Base-by-base conservation (phyloP, 2,888 invertebrate species). In the Megamerina dolium region DNA sequence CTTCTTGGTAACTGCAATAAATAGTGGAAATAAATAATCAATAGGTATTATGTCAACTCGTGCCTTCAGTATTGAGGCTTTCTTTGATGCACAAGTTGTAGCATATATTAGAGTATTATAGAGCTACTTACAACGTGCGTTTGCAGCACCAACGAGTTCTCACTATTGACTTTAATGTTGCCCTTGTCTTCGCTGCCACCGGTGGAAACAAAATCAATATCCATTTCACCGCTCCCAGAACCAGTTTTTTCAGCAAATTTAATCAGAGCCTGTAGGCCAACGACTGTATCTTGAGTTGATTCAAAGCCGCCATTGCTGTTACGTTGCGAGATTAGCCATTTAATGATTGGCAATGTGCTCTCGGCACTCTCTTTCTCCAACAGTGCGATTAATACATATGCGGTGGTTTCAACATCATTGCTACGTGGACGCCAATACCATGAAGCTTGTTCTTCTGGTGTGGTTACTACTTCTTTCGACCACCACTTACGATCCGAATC, bases 81-180 rank as follows among this genome's bases (percentile, higher is more conserved):
- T n/a, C n/a, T n/a, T n/a, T n/a, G n/a, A n/a, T n/a, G n/a, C n/a
- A n/a, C n/a, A n/a, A n/a, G n/a, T n/a, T n/a, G n/a, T n/a, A n/a
- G n/a, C n/a, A n/a, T n/a, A n/a, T n/a, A n/a, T n/a, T n/a, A n/a
- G n/a, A n/a, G n/a, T n/a, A n/a, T n/a, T 23, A 10, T 14, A 13
- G 12, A 37, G 12, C 10, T 27, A 53, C 73, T 68, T 71, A 87
- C 87, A 70, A 83, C 77, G 61, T 83, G 79, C 51, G 83, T 84
- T 68, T 93, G 92, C 34, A 91, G 78, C 41, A 90, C 82, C 73
- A 92, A 80, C 0, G 86, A 77, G 59, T 88, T 92, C 46, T 83
- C 82, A 37, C 78, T 76, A 58, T 82, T 85, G 6, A 91, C 79
- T 54, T 50, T 47, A 19, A 70, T 59, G 10, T 41, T 57, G 1